Conservation (phyloP, 2,888 invertebrate genomes). For the Cybosia mesomella region DNA sequence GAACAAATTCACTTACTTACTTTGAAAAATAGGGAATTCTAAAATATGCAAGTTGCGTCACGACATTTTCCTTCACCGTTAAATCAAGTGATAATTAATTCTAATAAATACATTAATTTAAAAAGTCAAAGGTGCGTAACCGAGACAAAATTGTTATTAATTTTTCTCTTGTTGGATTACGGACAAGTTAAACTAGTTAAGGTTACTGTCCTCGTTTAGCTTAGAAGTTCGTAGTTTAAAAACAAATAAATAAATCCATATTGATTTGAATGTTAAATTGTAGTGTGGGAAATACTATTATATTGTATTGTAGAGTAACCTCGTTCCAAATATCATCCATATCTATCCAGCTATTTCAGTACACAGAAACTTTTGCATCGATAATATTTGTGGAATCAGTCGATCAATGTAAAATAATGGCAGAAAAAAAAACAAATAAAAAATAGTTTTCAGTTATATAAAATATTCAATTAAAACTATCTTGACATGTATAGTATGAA, state of each 20-base stretch:
- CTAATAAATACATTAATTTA: not conserved
- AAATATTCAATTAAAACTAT: too few relatives aligned
- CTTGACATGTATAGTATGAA: too few relatives aligned
- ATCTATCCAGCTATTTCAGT: not conserved
- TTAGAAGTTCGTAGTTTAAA: not conserved
- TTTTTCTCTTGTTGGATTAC: not conserved
- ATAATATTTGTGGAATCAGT: too few relatives aligned
- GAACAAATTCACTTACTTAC: too few relatives aligned
- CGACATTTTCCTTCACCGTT: not conserved
- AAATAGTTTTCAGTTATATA: too few relatives aligned
- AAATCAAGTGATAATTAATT: not conserved
- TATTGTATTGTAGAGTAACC: too few relatives aligned
- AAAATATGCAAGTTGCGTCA: not conserved
- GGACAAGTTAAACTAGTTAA: not conserved
- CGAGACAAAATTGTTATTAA: not conserved
- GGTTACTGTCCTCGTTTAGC: not conserved
- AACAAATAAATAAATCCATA: not conserved
- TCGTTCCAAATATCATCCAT: not conserved
- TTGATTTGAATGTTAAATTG: not conserved
- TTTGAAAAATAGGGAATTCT: not conserved
- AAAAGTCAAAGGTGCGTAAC: not conserved
- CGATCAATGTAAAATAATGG: too few relatives aligned
- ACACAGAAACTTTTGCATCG: not conserved
- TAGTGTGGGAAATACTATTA: not conserved
- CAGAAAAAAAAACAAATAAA: too few relatives aligned